These are phyloP conservation scores for Ptychochromis oligacanthus DNA, from an alignment of 2,113 vertebrate genomes.

Conservation along the genomic window DNA sequence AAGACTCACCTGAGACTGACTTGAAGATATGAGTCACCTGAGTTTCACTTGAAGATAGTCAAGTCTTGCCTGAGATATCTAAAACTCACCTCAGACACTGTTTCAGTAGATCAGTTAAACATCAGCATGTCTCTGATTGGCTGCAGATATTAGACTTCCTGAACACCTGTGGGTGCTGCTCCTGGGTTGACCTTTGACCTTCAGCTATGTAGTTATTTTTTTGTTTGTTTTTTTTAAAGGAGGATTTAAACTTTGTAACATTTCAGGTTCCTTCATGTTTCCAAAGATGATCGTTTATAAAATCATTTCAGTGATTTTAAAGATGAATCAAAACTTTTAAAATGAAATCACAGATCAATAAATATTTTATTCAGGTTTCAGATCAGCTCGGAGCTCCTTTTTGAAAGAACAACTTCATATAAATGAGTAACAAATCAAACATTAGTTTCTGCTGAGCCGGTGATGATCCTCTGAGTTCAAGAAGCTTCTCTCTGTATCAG, in stretches of 20 bases:
- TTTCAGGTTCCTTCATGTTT: not conserved
- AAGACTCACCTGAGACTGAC: not conserved
- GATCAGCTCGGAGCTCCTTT: not conserved
- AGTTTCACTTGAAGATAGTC: not conserved
- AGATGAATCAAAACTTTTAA: not conserved
- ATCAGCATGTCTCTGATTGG: not conserved
- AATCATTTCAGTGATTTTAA: not conserved
- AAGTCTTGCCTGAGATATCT: not conserved
- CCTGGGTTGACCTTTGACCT: not conserved
- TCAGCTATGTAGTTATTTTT: not conserved
- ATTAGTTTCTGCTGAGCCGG: not conserved
- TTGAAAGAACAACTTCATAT: not conserved
- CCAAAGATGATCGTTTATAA: not conserved
- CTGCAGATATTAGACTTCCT: not conserved
- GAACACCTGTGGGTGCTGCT: not conserved
- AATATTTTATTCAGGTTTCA: not conserved
- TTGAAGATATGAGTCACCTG: not conserved
- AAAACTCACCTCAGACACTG: not conserved
- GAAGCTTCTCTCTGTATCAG: slow-evolving; percentile 2
- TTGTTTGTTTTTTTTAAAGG: not conserved
- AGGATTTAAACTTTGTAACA: not conserved
- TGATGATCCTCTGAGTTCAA: not conserved
- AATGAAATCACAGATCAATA: not conserved
- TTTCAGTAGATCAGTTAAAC: not conserved
- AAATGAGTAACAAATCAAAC: not conserved